Evolutionary conservation across 2,113 vertebrate species (phyloP).

Genomic region (Mustela lutreola): DNA sequence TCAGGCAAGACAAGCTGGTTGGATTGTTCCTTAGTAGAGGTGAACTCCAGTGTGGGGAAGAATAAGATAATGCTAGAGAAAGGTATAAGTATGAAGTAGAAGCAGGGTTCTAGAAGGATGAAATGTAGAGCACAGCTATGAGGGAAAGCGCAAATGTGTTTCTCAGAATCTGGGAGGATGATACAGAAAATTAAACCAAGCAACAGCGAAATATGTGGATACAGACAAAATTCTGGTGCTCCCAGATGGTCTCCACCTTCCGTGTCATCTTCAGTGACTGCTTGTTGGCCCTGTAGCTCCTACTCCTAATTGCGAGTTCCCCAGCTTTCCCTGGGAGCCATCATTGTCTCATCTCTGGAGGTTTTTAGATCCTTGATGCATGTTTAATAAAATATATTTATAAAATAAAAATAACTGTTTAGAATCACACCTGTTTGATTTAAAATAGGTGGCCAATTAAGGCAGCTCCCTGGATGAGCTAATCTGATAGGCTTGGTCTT

Average conservation of each 20-base stretch:
- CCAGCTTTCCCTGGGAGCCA: neutral
- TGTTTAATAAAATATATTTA: constrained; percentile 28
- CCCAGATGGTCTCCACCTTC: neutral
- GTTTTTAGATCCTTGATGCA: neutral
- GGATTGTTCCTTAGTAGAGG: neutral
- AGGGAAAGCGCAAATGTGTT: neutral
- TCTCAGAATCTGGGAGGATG: neutral
- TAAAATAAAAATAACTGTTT: constrained; percentile 43
- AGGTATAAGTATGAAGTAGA: neutral
- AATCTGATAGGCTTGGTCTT: constrained; percentile 14
- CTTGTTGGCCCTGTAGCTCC: neutral
- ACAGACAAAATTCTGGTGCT: neutral
- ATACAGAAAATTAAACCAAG: neutral
- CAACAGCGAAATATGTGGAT: neutral
- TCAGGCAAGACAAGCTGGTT: neutral
- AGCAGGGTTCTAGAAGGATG: neutral
- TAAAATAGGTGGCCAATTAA: constrained; percentile 42
- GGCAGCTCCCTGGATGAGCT: neutral
- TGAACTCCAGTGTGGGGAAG: neutral
- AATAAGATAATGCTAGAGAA: neutral
- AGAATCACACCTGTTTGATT: constrained; percentile 53
- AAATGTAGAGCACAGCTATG: neutral
- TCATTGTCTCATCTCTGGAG: neutral
- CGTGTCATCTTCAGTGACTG: neutral
- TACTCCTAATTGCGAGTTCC: neutral